Conservation (phyloP, 2,113 vertebrate genomes). For the Guaruba guarouba region DNA sequence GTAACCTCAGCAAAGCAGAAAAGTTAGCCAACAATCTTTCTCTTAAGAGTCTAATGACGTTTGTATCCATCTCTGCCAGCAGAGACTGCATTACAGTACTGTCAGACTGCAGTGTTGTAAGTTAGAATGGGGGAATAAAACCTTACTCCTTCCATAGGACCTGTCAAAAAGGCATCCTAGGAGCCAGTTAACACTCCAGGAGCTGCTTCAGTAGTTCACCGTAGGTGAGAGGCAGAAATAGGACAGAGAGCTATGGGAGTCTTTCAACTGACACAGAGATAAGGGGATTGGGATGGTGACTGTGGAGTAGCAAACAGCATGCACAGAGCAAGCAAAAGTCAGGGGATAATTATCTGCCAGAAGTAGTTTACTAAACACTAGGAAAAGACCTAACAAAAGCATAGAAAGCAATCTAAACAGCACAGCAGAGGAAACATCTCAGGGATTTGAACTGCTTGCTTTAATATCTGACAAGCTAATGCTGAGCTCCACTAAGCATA, state of each 20-base stretch:
- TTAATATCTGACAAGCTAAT: neutral
- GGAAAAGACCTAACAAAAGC: neutral
- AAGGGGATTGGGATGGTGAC: neutral
- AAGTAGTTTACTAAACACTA: neutral
- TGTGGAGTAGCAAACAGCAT: neutral
- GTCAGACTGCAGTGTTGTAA: neutral
- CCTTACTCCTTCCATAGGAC: neutral
- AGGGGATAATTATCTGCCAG: neutral
- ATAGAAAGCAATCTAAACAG: neutral
- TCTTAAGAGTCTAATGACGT: neutral
- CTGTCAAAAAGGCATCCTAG: neutral
- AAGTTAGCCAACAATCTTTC: neutral
- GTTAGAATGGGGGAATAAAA: neutral
- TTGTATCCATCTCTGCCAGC: neutral
- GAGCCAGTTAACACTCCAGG: neutral
- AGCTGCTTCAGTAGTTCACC: neutral
- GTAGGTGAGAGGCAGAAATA: neutral
- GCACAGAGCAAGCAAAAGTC: neutral
- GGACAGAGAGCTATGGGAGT: neutral
- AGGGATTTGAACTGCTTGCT: neutral
- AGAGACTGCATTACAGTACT: neutral
- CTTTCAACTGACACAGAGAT: neutral
- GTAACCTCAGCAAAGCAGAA: neutral
- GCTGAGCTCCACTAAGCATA: neutral
- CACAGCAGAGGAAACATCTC: neutral